These are phyloP conservation scores for Abrostola tripartita DNA, from an alignment of 2,888 invertebrate genomes.

Conservation along the genomic window DNA sequence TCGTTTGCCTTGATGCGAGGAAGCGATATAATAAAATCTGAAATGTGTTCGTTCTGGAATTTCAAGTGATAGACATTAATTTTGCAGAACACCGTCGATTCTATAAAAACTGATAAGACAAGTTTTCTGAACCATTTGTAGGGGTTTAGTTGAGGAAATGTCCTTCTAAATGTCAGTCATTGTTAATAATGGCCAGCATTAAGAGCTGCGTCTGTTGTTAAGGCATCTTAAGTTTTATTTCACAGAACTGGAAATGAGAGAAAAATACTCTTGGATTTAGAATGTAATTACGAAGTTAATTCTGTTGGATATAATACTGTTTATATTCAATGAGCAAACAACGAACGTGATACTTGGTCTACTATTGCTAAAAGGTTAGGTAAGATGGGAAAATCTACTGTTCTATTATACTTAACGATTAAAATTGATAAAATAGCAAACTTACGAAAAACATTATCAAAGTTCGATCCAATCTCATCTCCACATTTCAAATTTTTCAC, in stretches of 20 bases:
- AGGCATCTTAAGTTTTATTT: conserved; percentile 42
- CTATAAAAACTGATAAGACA: conserved; percentile 40
- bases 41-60: conserved; percentile 64
- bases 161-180: conserved; percentile 34
- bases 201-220: conserved; percentile 27
- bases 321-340: conserved; percentile 3
- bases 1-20: conserved; percentile 73
- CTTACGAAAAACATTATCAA: background rate
- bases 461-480: conserved; percentile 9
- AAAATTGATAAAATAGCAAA: too few relatives aligned
- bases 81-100: conserved; percentile 37
- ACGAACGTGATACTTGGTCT: background rate
- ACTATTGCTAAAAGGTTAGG: too few relatives aligned
- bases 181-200: conserved; percentile 42
- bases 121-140: conserved; percentile 33
- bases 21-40: conserved; percentile 74
- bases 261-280: conserved; percentile 38
- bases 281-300: conserved; percentile 41
- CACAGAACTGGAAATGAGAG: conserved; percentile 22
- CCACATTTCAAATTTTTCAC: conserved; percentile 13
- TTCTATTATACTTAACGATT: too few relatives aligned
- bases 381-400: too few relatives aligned
- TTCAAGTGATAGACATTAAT: conserved; percentile 56
- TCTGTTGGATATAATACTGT: conserved; percentile 11
- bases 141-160: conserved; percentile 34